phyloP scores from a whole-genome alignment of 1,140 invertebrate genomes.

The Eurosta solidaginis region DNA sequence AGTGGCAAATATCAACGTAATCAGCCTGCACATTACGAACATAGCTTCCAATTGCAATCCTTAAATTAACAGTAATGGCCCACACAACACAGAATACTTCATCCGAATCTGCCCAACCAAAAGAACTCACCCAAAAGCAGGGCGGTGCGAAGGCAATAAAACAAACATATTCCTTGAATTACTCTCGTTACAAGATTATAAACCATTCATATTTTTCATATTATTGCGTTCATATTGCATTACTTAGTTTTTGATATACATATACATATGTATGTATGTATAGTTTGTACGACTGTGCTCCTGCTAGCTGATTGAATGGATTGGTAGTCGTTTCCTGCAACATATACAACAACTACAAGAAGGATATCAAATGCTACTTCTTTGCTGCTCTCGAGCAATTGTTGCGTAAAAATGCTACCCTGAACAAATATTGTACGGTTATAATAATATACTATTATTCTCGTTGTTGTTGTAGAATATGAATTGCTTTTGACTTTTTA shows the following conservation, averaged over 20 bases:
- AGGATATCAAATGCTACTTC: background rate
- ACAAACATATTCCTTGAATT: slow-evolving; percentile 55
- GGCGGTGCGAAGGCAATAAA: background rate
- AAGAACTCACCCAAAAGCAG: background rate
- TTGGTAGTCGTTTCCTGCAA: background rate
- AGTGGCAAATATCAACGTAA: slow-evolving; percentile 47
- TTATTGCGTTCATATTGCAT: background rate
- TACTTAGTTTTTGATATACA: no score
- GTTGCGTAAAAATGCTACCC: slow-evolving; percentile 1
- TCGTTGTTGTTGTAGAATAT: background rate
- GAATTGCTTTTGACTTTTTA: background rate
- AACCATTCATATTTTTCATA: slow-evolving; percentile 2
- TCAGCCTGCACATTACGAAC: background rate
- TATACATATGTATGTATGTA: background rate
- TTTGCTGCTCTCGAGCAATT: background rate
- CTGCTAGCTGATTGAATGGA: background rate
- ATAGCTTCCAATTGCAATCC: background rate
- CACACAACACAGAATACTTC: background rate
- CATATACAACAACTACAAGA: background rate
- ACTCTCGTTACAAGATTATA: slow-evolving; percentile 39
- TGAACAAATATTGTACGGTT: background rate
- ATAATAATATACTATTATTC: background rate
- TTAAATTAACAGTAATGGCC: slow-evolving; percentile 15
- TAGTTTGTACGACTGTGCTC: background rate
- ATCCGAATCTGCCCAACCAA: background rate